A percentile compares a stretch with the other conserved stretches of the same genome.
Evolutionary conservation across 2,113 vertebrate species (phyloP).

Genomic region (Crotalus helleri): DNA sequence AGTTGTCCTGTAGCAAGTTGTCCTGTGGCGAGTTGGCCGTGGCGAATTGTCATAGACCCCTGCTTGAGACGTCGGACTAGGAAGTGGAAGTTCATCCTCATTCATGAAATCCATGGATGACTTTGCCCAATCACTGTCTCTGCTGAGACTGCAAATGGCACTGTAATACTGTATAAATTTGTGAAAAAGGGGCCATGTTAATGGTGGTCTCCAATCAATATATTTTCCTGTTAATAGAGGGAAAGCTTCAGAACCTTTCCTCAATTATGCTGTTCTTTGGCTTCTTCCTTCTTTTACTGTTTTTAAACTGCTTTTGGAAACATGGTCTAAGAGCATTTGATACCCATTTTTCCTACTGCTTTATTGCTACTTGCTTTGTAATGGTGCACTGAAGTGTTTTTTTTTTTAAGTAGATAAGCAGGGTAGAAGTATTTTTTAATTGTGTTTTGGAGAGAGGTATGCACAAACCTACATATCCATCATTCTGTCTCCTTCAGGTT

Average conservation of each 20-base stretch:
- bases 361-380: not conserved
- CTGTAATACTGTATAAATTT: not conserved
- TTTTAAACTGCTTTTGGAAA: not conserved
- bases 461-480: not conserved
- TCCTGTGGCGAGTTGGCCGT: too few relatives aligned
- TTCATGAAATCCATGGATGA: not conserved
- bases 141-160: not conserved
- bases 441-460: not conserved
- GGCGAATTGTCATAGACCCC: not conserved
- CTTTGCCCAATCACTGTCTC: not conserved
- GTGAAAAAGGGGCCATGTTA: too few relatives aligned
- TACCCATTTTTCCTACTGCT: not conserved
- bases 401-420: not conserved
- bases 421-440: not conserved
- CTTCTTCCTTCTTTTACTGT: not conserved
- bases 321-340: not conserved
- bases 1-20: too few relatives aligned
- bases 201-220: not conserved
- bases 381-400: not conserved
- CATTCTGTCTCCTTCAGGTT: not conserved
- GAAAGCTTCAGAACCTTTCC: not conserved
- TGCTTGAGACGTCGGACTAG: not conserved
- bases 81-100: not conserved
- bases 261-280: too few relatives aligned
- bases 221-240: not conserved